Base-by-base conservation (phyloP, 1,140 invertebrate genomes). In the Macrotrachela quadricornifera region DNA sequence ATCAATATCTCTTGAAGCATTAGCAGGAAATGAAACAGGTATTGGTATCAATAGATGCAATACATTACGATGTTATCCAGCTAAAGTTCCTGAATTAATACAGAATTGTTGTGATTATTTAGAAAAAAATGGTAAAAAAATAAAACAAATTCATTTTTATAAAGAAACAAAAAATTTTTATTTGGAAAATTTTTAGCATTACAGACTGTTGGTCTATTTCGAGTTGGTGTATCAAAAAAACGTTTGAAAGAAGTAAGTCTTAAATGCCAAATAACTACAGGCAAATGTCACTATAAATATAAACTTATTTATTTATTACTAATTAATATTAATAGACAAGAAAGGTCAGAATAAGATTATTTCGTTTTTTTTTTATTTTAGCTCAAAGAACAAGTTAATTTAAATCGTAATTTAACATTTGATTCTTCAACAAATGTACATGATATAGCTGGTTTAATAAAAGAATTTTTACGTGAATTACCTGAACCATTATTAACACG, bases 401-500 rank as follows among this genome's bases (percentile, higher is more conserved):
- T 6, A 36, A 44, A 44, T 37, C 40, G 38, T 21, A 38, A 47
- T 12, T 18, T 53, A 21, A 44, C 36, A n/a, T 21, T 48, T 18
- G 40, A 38, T 36, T 44, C 46, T 18, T 38, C 45, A 6, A 46
- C 46, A 16, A 53, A 53, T 18, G 21, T 44, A 17, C 46, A 46
- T 14, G 51, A 53, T 40, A 44, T 44, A 6, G 51, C 51, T 58
- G 70, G 83, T 57, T 81, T 83, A 39, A 71, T 94, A 36, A 97
- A 97, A 70, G 80, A 80, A 36, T 97, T 96, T 67, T 73, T 97
- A 47, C 73, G 92, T 51, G 86, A 95, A 67, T 71, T 97, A 51
- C 90, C 90, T 6, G 87, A 92, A 67, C 91, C 91, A 16, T 69
- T 97, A 43, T 71, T 97, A 51, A 92, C 88, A 0, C 80, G 77